Conservation (phyloP, 1,140 invertebrate genomes). For the Tetranychus urticae region DNA sequence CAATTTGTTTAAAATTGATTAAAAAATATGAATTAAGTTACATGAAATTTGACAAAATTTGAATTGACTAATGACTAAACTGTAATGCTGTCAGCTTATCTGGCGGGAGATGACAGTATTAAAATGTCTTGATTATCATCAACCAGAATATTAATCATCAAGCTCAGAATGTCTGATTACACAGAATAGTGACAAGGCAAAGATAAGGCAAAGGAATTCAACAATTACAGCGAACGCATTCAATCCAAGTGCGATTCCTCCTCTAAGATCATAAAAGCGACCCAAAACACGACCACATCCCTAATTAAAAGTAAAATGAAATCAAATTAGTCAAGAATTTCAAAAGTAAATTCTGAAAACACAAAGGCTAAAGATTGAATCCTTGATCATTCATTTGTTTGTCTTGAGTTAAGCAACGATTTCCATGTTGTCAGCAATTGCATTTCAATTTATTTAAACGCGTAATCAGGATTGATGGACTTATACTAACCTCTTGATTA, state of each 20-base stretch:
- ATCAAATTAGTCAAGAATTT: not conserved
- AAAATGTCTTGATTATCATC: no score
- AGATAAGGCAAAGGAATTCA: not conserved
- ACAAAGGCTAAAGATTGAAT: no score
- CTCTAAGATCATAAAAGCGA: conserved; percentile 5
- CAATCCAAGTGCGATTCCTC: conserved; percentile 5
- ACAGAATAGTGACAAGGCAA: not conserved
- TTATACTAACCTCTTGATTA: conserved; percentile 4
- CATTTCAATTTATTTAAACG: no score
- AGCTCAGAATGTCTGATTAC: not conserved
- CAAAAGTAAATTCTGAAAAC: not conserved
- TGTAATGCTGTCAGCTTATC: no score
- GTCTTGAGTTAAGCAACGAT: not conserved
- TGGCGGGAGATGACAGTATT: no score
- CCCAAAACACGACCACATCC: conserved; percentile 9
- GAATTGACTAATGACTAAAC: no score
- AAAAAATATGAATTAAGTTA: no score
- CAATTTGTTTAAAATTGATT: no score
- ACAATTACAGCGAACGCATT: not conserved
- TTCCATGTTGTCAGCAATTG: not conserved
- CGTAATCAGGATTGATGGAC: no score
- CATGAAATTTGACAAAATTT: no score
- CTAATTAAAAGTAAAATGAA: not conserved
- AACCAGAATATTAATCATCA: not conserved
- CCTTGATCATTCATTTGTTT: not conserved